Base-by-base conservation (phyloP, 2,797 vertebrate genomes). In the Coendou prehensilis region DNA sequence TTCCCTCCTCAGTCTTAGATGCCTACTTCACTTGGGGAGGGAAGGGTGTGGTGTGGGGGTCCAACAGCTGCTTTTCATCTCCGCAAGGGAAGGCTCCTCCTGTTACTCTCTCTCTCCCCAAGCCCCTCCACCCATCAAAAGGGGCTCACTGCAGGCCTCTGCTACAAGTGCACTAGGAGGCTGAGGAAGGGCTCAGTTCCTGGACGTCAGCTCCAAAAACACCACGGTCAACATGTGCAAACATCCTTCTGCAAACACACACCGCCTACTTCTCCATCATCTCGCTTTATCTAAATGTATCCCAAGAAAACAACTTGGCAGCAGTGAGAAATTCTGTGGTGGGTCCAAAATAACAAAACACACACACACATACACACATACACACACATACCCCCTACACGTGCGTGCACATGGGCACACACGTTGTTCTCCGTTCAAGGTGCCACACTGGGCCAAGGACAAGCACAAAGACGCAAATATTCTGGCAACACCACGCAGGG, bases 241-340 rank as follows among this genome's bases (percentile, higher is more conserved):
- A 98, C 98, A 98, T 97, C 98, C 98, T 98, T 98, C 96, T 97
- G 97, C 98, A 98, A 98, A 98, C 91, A 98, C 93, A 96, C 87
- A 89, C 97, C 47, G 61, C 89, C 97, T 87, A 84, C 85, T 93
- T 95, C 98, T 98, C 95, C 76, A 97, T 98, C 98, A 98, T 98
- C 98, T 98, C 95, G 96, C 98, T 97, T 98, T 97, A 97, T 97
- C 98, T 98, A 98, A 98, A 98, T 98, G 98, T 98, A 99, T 98
- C 98, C 97, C 97, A 97, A 98, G 98, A 98, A 98, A 98, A 98
- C 97, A 98, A 98, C 97, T 98, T 98, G 98, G 98, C 98, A 98
- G 97, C 73, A 80, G 95, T 96, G 97, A 98, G 98, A 98, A 97
- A 98, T 98, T 98, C 98, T 98, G 96, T 98, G 98, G 98, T 59